Base-by-base conservation (phyloP, 2,113 vertebrate species). In the Equus przewalskii region DNA sequence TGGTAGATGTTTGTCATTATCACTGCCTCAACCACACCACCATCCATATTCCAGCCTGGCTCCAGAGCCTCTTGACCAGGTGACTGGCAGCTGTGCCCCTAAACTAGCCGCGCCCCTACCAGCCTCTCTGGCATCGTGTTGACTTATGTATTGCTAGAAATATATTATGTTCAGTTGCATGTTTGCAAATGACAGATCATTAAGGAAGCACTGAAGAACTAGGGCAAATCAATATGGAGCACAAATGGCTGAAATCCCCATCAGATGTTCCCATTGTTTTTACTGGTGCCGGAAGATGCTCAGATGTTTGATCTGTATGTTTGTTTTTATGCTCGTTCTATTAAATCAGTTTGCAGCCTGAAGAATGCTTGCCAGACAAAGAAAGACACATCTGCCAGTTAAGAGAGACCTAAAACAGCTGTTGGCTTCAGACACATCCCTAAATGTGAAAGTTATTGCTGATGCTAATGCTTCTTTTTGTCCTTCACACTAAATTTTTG, bases 261-360 rank as follows among this genome's bases (percentile, higher is more conserved):
- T 87, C 94, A 85, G 97, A 91, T 62, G 86, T 3, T 41, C 51
- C 96, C 44, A 67, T 96, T 86, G 82, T 62, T 26, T 80, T 44
- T 87, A 80, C 96, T 90, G 67, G 67, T 85, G 62, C 67, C 4
- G 16, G 49, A 82, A 91, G 93, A 60, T 5, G 41, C 80, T 96
- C 82, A 76, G 51, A 41, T 89, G 90, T 98, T 96, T 97, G 97
- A 94, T 86, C 97, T 96, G 73, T 78, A 2, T 94, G 30, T 97
- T 95, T 70, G 97, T 75, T 97, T 96, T 97, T 67, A 58, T 96
- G 85, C 96, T 92, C 44, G 51, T 97, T 98, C 97, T 97, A 41
- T 91, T 96, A 86, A 51, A 88, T 98, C 96, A 85, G 96, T 89
- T 26, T 83, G 58, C 78, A 60, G 96, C 41, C 92, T 93, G 95